Conservation (phyloP, 2,888 invertebrate genomes). For the Colletes collaris region DNA sequence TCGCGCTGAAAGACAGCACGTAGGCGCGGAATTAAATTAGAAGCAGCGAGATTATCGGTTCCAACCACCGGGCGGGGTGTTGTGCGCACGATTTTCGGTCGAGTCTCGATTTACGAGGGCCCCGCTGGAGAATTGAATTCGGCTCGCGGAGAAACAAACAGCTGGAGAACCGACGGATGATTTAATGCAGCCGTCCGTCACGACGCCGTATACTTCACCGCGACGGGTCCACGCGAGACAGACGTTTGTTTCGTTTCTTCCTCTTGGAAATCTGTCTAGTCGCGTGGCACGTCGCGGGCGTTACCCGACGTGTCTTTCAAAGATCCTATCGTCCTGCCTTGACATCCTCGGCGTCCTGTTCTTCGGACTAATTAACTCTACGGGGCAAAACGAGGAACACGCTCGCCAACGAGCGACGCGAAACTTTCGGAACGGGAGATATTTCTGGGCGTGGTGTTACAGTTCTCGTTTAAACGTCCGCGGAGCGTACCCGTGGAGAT, state of each 20-base stretch:
- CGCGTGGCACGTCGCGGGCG: conserved; percentile 69
- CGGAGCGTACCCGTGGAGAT: background rate
- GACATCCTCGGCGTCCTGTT: conserved; percentile 47
- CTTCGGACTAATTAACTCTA: conserved; percentile 53
- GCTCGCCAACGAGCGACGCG: background rate
- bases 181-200: conserved; percentile 79
- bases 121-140: conserved; percentile 78
- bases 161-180: conserved; percentile 67
- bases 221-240: conserved; percentile 46
- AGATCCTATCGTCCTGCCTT: conserved; percentile 60
- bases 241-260: conserved; percentile 66
- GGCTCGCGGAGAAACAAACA: conserved; percentile 73
- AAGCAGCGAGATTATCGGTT: too few species aligned
- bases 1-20: too few species aligned
- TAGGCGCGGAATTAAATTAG: too few species aligned
- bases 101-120: conserved; percentile 76
- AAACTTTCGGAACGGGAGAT: conserved; percentile 9
- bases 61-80: conserved; percentile 50
- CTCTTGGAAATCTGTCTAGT: conserved; percentile 69
- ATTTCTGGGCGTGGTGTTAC: background rate
- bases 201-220: conserved; percentile 47
- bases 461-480: background rate
- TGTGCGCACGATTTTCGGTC: conserved; percentile 68
- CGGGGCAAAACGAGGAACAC: conserved; percentile 32
- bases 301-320: conserved; percentile 55